Conservation (phyloP, 2,888 invertebrate species). For the Tetragonula carbonaria region DNA sequence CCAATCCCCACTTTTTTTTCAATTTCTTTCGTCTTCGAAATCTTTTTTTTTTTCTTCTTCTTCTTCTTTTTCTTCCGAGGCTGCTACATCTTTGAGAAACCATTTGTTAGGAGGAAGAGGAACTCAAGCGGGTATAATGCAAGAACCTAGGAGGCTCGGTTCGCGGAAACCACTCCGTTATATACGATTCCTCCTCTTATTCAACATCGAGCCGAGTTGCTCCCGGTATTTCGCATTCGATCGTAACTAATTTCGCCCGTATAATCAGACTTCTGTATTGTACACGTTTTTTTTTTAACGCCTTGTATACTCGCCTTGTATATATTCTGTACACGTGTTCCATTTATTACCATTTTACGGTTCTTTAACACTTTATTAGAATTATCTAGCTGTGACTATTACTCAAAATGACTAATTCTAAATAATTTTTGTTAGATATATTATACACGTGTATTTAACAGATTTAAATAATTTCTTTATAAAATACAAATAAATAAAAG, state of each 20-base stretch:
- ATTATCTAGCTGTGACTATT: too few relatives aligned
- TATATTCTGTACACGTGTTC: too few relatives aligned
- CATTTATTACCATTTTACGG: neutral
- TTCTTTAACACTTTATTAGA: neutral
- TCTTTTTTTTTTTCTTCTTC: conserved; percentile 36
- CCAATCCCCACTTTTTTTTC: conserved; percentile 74
- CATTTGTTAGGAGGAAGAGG: conserved; percentile 74
- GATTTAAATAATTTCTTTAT: too few relatives aligned
- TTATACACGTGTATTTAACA: too few relatives aligned
- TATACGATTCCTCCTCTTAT: conserved; percentile 65
- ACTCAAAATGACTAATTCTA: too few relatives aligned
- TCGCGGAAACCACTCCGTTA: conserved; percentile 65
- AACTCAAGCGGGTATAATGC: conserved; percentile 73
- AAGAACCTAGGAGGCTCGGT: conserved; percentile 53
- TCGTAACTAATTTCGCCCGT: conserved; percentile 49
- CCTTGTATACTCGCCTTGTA: neutral
- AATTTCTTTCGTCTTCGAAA: conserved; percentile 70
- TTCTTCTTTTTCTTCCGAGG: conserved; percentile 46
- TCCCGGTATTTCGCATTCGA: conserved; percentile 64
- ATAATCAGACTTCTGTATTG: neutral
- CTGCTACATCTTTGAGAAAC: conserved; percentile 76
- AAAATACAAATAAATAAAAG: too few relatives aligned
- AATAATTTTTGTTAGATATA: too few relatives aligned
- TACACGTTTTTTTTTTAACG: conserved; percentile 13
- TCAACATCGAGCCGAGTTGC: conserved; percentile 47